Base-by-base conservation (phyloP, 2,113 vertebrate species). In the Proterorhinus semilunaris region DNA sequence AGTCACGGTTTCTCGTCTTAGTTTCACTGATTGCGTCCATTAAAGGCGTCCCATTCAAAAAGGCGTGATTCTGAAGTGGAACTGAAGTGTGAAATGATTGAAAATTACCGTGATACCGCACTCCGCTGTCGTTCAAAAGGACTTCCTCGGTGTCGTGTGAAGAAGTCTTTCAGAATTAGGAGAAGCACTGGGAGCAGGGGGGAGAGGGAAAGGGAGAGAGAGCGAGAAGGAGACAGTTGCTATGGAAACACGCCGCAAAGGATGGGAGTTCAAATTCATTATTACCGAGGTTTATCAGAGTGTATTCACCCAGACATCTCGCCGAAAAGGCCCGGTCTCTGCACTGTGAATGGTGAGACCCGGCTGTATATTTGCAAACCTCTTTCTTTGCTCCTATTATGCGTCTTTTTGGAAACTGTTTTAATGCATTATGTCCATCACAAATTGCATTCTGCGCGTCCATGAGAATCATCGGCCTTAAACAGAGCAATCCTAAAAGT, bases 181-280 rank as follows among this genome's bases (percentile, higher is more conserved):
- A 27, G 53, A 55, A 21, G 11, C 53, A 27, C 11, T 27, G 53
- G 53, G 53, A 55, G 53, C 17, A 6, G 53, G 8, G 27, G 17
- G 27, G 8, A n/a, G 15, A n/a, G n/a, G 16, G 10, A 16, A 3
- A 53, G n/a, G 7, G 51, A 16, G 17, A 21, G 53, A 17, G 17
- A 8, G 51, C 17, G 51, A 53, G 51, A 6, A 9, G 16, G 52
- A 53, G 52, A 4, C 52, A 10, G 53, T 55, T 55, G 17, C 53
- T 21, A 55, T 55, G 53, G 53, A 27, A 55, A 55, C 53, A 27
- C 53, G 53, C 27, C 2, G 17, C 10, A 21, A 27, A 27, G 53
- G 53, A 55, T 55, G 53, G 27, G 9, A 55, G 53, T 55, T 55
- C 53, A 55, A 55, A 55, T 55, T 55, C 53, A 55, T 55, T 55